Conservation (phyloP, 2,888 invertebrate genomes). For the Dascillus cervinus region DNA sequence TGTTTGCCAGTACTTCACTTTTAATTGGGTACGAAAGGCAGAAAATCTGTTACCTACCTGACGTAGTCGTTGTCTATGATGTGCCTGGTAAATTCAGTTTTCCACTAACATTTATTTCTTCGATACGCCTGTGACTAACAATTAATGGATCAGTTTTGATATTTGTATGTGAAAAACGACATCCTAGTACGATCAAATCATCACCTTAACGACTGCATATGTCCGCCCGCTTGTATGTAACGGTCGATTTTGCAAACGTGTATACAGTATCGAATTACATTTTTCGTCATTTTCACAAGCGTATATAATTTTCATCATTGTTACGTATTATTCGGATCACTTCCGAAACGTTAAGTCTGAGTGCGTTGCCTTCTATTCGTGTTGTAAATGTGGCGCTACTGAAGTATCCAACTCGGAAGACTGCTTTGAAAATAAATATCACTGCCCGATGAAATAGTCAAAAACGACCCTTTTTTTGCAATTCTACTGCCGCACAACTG, state of each 20-base stretch:
- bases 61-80: too few relatives aligned
- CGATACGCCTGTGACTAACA: too few relatives aligned
- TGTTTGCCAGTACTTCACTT: too few relatives aligned
- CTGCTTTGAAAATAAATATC: slow-evolving; percentile 18
- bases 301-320: slow-evolving; percentile 10
- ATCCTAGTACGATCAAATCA: too few relatives aligned
- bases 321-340: slow-evolving; percentile 23
- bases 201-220: too few relatives aligned
- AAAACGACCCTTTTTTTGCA: slow-evolving; percentile 1
- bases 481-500: too few relatives aligned
- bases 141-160: too few relatives aligned
- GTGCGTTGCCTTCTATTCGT: slow-evolving; percentile 42
- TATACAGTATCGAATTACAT: slow-evolving; percentile 17
- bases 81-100: too few relatives aligned
- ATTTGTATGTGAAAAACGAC: too few relatives aligned
- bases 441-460: slow-evolving; percentile 19
- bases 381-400: slow-evolving; percentile 26
- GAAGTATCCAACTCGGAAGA: slow-evolving; percentile 18
- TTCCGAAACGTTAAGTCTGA: slow-evolving; percentile 44
- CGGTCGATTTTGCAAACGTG: not conserved
- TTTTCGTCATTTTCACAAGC: slow-evolving; percentile 13
- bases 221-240: not conserved
- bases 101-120: too few relatives aligned
- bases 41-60: too few relatives aligned
- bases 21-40: too few relatives aligned